Conservation (phyloP, 2,888 invertebrate genomes). For the Drosophila maculinotata region DNA sequence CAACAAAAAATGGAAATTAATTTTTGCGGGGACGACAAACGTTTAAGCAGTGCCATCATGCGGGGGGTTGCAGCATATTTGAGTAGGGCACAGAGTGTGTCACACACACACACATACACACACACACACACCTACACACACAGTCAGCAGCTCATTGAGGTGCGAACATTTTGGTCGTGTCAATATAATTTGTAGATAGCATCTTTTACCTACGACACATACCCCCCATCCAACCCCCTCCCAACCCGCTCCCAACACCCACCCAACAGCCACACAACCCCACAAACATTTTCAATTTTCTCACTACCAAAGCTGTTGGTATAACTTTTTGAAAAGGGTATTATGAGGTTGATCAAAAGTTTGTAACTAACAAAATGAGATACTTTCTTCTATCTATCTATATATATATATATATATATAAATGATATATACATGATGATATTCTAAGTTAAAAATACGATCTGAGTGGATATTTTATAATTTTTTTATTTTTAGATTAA, state of each 20-base stretch:
- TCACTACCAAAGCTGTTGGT: not conserved
- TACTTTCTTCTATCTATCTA: too few relatives aligned
- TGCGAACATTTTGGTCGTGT: constrained; percentile 62
- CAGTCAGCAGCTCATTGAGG: constrained; percentile 25
- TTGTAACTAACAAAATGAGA: too few relatives aligned
- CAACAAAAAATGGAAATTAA: constrained; percentile 71
- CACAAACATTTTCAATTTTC: constrained; percentile 13
- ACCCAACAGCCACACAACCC: not conserved
- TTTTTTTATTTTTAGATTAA: too few relatives aligned
- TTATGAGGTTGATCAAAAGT: not conserved
- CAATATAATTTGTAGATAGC: constrained; percentile 73
- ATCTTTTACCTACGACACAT: constrained; percentile 44
- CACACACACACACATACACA: constrained; percentile 14
- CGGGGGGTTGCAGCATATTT: constrained; percentile 6
- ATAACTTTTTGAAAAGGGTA: not conserved
- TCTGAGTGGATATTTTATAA: too few relatives aligned
- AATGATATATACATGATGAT: too few relatives aligned
- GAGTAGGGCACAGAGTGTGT: constrained; percentile 28
- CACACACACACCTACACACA: constrained; percentile 10
- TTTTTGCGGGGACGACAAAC: constrained; percentile 65
- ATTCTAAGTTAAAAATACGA: too few relatives aligned
- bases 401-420: too few relatives aligned
- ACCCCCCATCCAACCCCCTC: not conserved
- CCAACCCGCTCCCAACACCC: not conserved
- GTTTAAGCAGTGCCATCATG: constrained; percentile 8